Base-by-base conservation (phyloP, 1,140 invertebrate species). In the Rhagoletis zephyria region DNA sequence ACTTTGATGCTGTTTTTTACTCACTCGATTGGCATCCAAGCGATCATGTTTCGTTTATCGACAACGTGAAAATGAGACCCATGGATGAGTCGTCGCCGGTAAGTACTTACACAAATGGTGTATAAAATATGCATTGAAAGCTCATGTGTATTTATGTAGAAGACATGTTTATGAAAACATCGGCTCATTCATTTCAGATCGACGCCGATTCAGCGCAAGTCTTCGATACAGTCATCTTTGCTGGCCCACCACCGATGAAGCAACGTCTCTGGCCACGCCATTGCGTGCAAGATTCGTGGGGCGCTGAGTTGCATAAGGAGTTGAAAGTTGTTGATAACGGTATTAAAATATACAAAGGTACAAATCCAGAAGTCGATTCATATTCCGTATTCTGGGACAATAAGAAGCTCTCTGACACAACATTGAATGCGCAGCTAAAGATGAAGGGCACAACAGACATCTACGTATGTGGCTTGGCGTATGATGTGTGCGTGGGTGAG, bases 301-400 rank as follows among this genome's bases (percentile, higher is more conserved):
- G 98, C 2, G 96, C 98, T 0, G 96, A 99, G 92, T 94, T 99
- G 77, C 97, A 99, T 93, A 96, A 97, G 91, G 97, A 99, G 91
- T 93, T 99, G 0, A 98, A 97, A 94, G 93, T 96, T 45, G 93
- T 95, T 2, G 95, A 97, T 1, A 95, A 96, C 87, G 96, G 96
- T 19, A 95, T 97, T 45, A 96, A 97, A 93, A 96, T 99, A 63
- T 97, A 98, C 93, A 99, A 99, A 94, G 98, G 98, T 19, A 98
- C 97, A 3, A 97, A 98, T 93, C 96, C 98, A 0, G 97, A 98
- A 89, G 97, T 99, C 10, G 98, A 99, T 92, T 98, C 97, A 1
- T 99, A 99, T 93, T 99, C 98, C 0, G 98, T 98, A 16, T 99
- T 99, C 94, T 98, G 97, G 96, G 98, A 99, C 93, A 99, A 99